These are phyloP conservation scores for Clarias laeviceps DNA, from an alignment of 2,797 vertebrate genomes.

Conservation along the genomic window DNA sequence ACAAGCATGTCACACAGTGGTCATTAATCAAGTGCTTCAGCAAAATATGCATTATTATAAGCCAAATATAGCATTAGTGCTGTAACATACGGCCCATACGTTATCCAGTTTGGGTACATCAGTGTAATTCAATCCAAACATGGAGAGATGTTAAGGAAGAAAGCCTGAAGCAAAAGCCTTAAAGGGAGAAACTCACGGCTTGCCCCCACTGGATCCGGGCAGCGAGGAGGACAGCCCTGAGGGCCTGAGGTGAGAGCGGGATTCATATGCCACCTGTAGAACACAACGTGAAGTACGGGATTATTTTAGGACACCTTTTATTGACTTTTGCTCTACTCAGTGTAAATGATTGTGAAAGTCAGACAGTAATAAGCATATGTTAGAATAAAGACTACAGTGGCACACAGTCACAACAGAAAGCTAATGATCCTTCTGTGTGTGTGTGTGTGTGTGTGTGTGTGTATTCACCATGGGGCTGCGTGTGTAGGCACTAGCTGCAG, in stretches of 20 bases:
- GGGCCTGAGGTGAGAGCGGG: conserved; percentile 84
- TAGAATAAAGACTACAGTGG: not conserved
- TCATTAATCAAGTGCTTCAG: conserved; percentile 56
- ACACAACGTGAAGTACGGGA: not conserved
- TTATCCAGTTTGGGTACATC: conserved; percentile 30
- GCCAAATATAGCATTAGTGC: conserved; percentile 50
- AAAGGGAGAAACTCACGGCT: conserved; percentile 80
- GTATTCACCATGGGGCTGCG: conserved; percentile 84
- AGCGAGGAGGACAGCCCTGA: conserved; percentile 79
- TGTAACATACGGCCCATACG: conserved; percentile 57
- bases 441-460: conserved; percentile 13
- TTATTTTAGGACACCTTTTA: not conserved
- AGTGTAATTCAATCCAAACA: conserved; percentile 55
- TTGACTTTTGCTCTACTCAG: not conserved
- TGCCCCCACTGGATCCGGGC: conserved; percentile 80
- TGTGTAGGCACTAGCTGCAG: conserved; percentile 77
- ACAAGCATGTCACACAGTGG: conserved; percentile 57
- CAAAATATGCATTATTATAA: conserved; percentile 59
- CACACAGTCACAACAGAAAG: not conserved
- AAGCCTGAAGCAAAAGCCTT: conserved; percentile 38
- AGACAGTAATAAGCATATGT: not conserved
- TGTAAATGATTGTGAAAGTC: not conserved
- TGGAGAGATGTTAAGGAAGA: conserved; percentile 38
- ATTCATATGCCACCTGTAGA: conserved; percentile 86
- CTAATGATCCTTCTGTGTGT: not conserved